Evolutionary conservation across 2,113 vertebrate genomes (phyloP).

Genomic region (Psilopogon haemacephalus): DNA sequence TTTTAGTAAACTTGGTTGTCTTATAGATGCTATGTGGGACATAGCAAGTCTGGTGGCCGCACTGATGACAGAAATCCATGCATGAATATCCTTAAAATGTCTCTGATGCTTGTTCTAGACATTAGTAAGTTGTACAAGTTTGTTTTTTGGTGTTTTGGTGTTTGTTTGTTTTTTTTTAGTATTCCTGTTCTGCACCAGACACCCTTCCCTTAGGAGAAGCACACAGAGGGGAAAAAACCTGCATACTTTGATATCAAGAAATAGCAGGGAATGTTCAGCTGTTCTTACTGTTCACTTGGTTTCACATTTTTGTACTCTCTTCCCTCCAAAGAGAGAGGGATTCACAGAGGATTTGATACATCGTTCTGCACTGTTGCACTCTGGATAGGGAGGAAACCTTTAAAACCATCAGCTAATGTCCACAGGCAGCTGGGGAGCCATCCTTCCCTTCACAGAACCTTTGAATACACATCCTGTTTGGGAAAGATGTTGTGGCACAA

Average conservation of each 20-base stretch:
- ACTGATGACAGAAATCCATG: not conserved
- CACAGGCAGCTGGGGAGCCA: constrained; percentile 18
- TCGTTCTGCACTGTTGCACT: not conserved
- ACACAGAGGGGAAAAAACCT: not conserved
- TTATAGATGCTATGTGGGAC: not conserved
- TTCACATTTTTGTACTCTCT: not conserved
- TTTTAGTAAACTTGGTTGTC: not conserved
- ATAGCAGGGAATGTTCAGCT: not conserved
- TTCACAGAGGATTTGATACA: not conserved
- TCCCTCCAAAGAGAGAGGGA: not conserved
- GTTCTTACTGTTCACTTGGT: not conserved
- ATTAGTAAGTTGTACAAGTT: not conserved
- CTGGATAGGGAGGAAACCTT: not conserved
- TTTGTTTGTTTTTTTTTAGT: not conserved
- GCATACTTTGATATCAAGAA: not conserved
- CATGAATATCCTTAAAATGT: not conserved
- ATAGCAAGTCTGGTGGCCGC: not conserved
- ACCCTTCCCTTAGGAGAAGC: not conserved
- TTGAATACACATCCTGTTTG: not conserved
- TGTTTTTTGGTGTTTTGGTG: too few relatives aligned
- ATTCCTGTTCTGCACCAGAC: not conserved
- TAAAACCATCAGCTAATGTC: not conserved
- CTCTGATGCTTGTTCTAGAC: not conserved
- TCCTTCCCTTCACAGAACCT: not conserved
- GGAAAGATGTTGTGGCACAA: constrained; percentile 4